Evolutionary conservation across 2,888 invertebrate genomes (phyloP).

Genomic region (Lochmaea capreae): DNA sequence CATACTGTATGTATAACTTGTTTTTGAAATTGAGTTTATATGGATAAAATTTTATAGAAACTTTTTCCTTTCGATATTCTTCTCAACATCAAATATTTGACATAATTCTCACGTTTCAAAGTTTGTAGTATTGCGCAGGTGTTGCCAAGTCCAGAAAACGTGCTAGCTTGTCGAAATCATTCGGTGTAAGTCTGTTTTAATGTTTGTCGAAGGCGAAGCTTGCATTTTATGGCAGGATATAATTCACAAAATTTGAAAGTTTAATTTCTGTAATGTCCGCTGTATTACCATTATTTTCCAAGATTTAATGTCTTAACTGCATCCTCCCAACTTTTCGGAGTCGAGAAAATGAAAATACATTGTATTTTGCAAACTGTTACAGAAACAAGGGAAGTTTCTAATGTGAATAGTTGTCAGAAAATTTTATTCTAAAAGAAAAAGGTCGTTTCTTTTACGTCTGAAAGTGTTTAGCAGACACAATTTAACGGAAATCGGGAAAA

Average conservation of each 20-base stretch:
- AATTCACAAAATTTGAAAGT: constrained; percentile 34
- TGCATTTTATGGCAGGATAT: constrained; percentile 34
- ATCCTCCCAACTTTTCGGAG: constrained; percentile 24
- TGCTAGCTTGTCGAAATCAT: constrained; percentile 49
- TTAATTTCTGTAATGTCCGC: constrained; percentile 36
- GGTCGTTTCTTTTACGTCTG: background rate
- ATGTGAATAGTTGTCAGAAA: constrained; percentile 18
- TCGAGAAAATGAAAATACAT: constrained; percentile 27
- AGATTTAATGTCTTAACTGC: constrained; percentile 35
- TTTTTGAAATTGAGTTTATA: too few species aligned
- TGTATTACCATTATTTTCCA: constrained; percentile 33
- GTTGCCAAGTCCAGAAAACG: constrained; percentile 43
- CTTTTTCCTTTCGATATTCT: background rate
- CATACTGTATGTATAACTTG: too few species aligned
- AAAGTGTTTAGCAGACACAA: background rate
- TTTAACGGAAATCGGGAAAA: background rate
- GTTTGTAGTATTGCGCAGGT: constrained; percentile 45
- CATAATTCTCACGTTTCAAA: constrained; percentile 25
- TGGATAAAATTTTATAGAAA: background rate
- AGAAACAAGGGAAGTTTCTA: constrained; percentile 23
- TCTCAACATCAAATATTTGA: constrained; percentile 13
- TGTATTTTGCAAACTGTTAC: constrained; percentile 28
- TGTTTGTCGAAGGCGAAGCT: constrained; percentile 50
- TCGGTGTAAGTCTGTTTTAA: constrained; percentile 53
- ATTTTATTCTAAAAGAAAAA: constrained; percentile 7